phyloP scores from a whole-genome alignment of 2,113 vertebrate genomes.

The Jaculus jaculus region DNA sequence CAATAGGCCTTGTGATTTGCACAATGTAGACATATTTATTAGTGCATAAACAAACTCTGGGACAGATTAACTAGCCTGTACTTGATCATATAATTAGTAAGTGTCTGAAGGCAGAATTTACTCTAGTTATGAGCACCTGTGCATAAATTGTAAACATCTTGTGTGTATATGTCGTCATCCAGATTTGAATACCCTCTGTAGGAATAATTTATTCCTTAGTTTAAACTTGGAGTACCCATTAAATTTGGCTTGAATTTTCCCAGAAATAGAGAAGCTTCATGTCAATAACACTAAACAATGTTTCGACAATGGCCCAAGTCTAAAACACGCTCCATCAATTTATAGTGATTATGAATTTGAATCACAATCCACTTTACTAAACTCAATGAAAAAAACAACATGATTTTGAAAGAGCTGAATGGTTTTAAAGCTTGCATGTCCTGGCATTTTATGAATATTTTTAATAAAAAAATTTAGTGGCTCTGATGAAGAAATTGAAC shows the following conservation, averaged over 20 bases:
- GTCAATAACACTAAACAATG: neutral
- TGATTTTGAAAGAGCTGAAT: conserved; percentile 17
- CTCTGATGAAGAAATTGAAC: conserved; percentile 27
- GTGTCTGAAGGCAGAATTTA: no score
- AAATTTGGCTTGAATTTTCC: neutral
- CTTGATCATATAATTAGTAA: no score
- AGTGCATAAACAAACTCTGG: no score
- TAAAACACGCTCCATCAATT: conserved; percentile 17
- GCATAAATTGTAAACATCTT: no score
- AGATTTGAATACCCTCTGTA: no score
- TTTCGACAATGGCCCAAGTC: neutral
- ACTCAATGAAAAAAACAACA: conserved; percentile 32
- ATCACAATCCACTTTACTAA: neutral
- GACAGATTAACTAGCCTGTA: no score
- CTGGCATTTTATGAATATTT: neutral
- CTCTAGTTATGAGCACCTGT: no score
- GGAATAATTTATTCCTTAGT: no score
- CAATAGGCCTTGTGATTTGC: neutral
- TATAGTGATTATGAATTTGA: neutral
- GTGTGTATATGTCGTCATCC: no score
- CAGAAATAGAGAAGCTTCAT: conserved; percentile 7
- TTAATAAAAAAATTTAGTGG: neutral
- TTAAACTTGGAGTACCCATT: neutral
- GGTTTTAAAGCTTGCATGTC: neutral
- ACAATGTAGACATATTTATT: neutral